Base-by-base conservation (phyloP, 2,888 invertebrate genomes). In the Chaetoderma sp. region DNA sequence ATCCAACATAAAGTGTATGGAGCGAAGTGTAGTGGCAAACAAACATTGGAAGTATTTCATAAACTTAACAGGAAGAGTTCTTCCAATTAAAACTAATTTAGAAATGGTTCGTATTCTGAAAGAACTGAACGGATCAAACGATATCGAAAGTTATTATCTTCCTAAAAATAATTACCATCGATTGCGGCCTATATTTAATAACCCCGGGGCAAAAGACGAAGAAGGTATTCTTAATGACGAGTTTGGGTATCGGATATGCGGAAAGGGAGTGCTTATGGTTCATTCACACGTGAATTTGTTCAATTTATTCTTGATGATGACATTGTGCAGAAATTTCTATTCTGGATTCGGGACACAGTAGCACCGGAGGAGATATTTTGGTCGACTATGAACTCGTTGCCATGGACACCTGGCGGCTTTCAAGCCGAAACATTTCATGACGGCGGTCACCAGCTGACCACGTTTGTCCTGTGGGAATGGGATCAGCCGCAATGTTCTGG, bases 1-100 rank as follows among this genome's bases (percentile, higher is more conserved):
- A 27, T 70, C 76, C 16, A 76, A 76, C 27, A 49, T 79, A 3
- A 74, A 75, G 52, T 80, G 80, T 49, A 74, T 77, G 74, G 49
- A 52, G 18, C 30, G 65, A 23, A 49, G 57, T 21, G n/a, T 62
- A 13, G 58, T 63, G 8, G 42, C 62, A 16, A 27, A 32, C 3
- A 45, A 50, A 2, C 58, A 50, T 4, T 79, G 79, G 79, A 72
- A 70, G 49, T 79, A 79, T 63, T 72, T 70, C 47, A 71, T 74
- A 10, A 74, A 47, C 60, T 71, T 39, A 70, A 72, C 55, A 68
- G 63, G 23, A 65, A 32, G 55, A 71, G 23, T 74, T 72, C 50
- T 73, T 27, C 73, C 73, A 1, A 39, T 73, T 18, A 65, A 63
- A 30, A 72, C 66, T 4, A 72, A 74, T 54, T 45, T 28, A 10